Evolutionary conservation across 2,888 invertebrate genomes (phyloP).

Genomic region (Zaprionus lineosus): DNA sequence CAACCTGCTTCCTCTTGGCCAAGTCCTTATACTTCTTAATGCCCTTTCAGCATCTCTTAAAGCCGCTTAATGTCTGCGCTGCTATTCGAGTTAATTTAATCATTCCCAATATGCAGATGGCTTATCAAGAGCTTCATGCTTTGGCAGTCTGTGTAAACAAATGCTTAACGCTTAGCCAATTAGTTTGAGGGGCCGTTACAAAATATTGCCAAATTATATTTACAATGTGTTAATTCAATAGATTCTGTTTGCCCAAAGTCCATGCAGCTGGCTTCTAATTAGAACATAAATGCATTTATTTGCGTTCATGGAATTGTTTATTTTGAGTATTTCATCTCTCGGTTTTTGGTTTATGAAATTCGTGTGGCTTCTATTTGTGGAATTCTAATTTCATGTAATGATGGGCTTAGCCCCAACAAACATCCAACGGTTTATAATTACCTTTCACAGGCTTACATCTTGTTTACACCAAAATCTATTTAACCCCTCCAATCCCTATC

Average conservation of each 20-base stretch:
- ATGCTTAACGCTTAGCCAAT: too few relatives aligned
- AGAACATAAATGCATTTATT: slow-evolving; percentile 33
- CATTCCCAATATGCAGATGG: slow-evolving; percentile 43
- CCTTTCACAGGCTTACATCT: too few relatives aligned
- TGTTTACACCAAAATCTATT: too few relatives aligned
- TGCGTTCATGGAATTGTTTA: too few relatives aligned
- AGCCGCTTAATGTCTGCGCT: slow-evolving; percentile 20
- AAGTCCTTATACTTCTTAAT: slow-evolving; percentile 50
- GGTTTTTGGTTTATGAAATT: too few relatives aligned
- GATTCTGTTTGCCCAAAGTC: slow-evolving; percentile 25
- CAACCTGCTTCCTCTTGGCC: slow-evolving; percentile 5
- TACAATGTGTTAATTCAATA: slow-evolving; percentile 44
- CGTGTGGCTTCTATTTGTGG: too few relatives aligned
- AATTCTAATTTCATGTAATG: too few relatives aligned
- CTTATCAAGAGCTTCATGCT: slow-evolving; percentile 24
- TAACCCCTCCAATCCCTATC: too few relatives aligned
- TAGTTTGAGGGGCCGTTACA: slow-evolving; percentile 32
- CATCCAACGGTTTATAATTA: too few relatives aligned
- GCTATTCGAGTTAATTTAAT: slow-evolving; percentile 55
- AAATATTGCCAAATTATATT: slow-evolving; percentile 34
- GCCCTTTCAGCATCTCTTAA: slow-evolving; percentile 36
- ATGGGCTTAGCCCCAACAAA: too few relatives aligned
- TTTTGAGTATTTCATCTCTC: too few relatives aligned
- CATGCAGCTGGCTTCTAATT: slow-evolving; percentile 37
- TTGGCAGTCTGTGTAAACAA: too few relatives aligned